phyloP scores from a whole-genome alignment of 2,113 vertebrate genomes.

The Phalacrocorax pelagicus region DNA sequence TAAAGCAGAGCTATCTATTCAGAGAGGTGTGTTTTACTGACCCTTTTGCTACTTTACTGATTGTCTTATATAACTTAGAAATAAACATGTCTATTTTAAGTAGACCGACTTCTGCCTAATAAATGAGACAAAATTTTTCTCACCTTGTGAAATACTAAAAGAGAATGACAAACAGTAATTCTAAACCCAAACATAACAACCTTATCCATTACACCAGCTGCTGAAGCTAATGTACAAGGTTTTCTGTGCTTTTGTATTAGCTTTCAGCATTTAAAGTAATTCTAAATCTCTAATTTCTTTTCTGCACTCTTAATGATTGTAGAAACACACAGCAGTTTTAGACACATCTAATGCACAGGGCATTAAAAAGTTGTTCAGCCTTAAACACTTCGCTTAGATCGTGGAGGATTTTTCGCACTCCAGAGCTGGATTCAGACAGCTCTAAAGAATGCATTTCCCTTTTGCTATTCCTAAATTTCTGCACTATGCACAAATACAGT shows the following conservation, averaged over 20 bases:
- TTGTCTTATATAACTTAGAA: not conserved
- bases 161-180: not conserved
- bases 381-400: not conserved
- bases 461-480: not conserved
- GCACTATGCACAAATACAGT: not conserved
- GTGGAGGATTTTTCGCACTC: not conserved
- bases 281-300: not conserved
- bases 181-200: not conserved
- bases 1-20: not conserved
- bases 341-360: accelerated
- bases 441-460: not conserved
- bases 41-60: not conserved
- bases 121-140: not conserved
- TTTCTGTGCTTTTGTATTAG: not conserved
- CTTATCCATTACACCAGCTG: not conserved
- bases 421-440: not conserved
- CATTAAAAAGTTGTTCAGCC: not conserved
- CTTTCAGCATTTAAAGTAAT: not conserved
- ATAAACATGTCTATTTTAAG: conserved; percentile 1
- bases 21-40: not conserved
- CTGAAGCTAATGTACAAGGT: not conserved
- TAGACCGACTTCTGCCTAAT: not conserved
- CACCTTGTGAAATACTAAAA: not conserved
- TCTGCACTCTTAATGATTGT: not conserved
- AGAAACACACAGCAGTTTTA: not conserved